Percentiles rank a stretch among this genome's conserved stretches.
phyloP scores from a whole-genome alignment of 2,888 invertebrate species.

The Orthosia cruda region DNA sequence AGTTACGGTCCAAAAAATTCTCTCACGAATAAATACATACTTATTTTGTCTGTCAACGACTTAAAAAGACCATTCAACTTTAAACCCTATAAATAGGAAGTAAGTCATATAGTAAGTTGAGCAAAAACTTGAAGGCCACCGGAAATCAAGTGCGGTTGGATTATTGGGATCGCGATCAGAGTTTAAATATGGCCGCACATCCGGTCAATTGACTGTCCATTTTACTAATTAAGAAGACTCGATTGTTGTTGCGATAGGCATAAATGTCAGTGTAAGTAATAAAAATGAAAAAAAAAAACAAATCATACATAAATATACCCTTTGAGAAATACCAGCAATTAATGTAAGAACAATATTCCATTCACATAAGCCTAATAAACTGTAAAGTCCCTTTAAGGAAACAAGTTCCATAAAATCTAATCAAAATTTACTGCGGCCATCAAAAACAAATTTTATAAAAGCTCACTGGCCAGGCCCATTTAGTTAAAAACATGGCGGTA shows the following conservation, averaged over 20 bases:
- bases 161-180: slow-evolving; percentile 86
- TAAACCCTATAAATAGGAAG: slow-evolving; percentile 64
- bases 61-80: slow-evolving; percentile 59
- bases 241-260: slow-evolving; percentile 36
- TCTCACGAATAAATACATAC: slow-evolving; percentile 81
- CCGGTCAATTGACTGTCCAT: slow-evolving; percentile 77
- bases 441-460: slow-evolving; percentile 50
- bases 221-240: slow-evolving; percentile 71
- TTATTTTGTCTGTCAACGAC: slow-evolving; percentile 60
- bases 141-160: slow-evolving; percentile 80
- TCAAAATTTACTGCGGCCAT: slow-evolving; percentile 51
- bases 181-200: slow-evolving; percentile 84
- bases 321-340: neutral
- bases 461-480: slow-evolving; percentile 49
- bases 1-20: slow-evolving; percentile 78
- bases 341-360: slow-evolving; percentile 1
- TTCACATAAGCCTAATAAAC: slow-evolving; percentile 21
- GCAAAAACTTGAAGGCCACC: slow-evolving; percentile 65
- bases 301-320: neutral
- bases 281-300: neutral
- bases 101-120: slow-evolving; percentile 52
- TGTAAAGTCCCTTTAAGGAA: slow-evolving; percentile 8
- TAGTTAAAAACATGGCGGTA: slow-evolving; percentile 62
- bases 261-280: neutral
- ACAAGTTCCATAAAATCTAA: slow-evolving; percentile 41